Percentiles rank a stretch among this genome's conserved stretches.
phyloP scores from a whole-genome alignment of 1,140 invertebrate genomes.

The Aphelenchoides fujianensis region DNA sequence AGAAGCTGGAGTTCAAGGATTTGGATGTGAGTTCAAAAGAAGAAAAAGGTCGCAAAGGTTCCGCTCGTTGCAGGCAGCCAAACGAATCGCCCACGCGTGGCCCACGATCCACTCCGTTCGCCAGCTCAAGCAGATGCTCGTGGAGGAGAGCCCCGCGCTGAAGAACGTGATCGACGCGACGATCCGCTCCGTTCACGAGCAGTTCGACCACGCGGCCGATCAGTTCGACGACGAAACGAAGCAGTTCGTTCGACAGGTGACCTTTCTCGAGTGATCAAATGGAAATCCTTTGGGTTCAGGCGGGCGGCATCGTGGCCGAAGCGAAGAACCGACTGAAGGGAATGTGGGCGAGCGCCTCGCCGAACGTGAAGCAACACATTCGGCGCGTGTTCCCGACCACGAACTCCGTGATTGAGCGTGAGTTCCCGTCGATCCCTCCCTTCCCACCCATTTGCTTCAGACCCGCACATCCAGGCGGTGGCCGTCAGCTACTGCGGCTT shows the following conservation, averaged over 20 bases:
- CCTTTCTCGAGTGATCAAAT: no score
- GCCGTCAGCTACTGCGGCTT: background rate
- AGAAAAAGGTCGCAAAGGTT: no score
- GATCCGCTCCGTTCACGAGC: background rate
- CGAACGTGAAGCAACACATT: background rate
- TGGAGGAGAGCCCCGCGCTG: background rate
- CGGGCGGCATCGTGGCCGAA: background rate
- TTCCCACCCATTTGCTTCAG: background rate
- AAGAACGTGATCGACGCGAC: background rate
- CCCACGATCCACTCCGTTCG: no score
- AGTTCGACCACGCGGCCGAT: background rate
- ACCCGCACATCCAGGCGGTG: background rate
- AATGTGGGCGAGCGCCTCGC: background rate
- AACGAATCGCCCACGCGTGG: no score
- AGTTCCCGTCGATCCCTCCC: background rate
- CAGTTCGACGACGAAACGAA: background rate
- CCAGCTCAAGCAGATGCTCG: no score
- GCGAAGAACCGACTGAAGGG: background rate
- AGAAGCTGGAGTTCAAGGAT: background rate
- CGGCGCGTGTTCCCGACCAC: background rate
- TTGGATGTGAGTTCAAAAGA: no score
- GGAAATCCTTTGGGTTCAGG: no score
- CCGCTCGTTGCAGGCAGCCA: no score
- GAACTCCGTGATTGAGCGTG: background rate
- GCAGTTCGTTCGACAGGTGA: background rate